Conservation (phyloP, 2,113 vertebrate species). For the Leucosticte australis region DNA sequence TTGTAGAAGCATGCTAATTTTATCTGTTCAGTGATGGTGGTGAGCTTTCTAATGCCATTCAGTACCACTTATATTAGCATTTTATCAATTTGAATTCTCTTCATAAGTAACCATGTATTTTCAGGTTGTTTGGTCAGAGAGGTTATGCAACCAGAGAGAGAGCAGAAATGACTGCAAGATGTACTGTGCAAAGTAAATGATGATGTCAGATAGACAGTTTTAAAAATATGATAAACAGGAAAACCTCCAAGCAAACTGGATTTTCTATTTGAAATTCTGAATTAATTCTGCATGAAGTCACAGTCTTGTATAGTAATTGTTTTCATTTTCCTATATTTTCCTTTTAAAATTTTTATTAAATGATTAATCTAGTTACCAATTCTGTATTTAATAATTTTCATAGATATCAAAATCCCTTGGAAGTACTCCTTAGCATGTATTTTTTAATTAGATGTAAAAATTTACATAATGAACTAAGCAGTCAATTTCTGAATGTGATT, state of each 20-base stretch:
- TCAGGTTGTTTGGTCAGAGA: not conserved
- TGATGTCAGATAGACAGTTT: not conserved
- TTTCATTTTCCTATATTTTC: not conserved
- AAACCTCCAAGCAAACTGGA: not conserved
- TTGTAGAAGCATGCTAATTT: conserved; percentile 40
- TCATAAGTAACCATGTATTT: not conserved
- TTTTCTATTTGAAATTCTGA: conserved; percentile 16
- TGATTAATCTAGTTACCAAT: not conserved
- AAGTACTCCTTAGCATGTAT: not conserved
- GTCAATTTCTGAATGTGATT: not conserved
- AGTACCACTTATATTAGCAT: not conserved
- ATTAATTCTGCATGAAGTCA: not conserved
- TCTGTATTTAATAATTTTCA: not conserved
- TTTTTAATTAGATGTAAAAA: conserved; percentile 27
- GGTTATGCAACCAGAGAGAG: not conserved
- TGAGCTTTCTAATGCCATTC: conserved; percentile 15
- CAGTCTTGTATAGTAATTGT: not conserved
- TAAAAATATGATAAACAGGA: not conserved
- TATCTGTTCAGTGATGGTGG: not conserved
- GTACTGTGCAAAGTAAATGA: not conserved
- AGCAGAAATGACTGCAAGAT: not conserved
- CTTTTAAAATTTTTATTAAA: not conserved
- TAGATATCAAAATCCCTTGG: not conserved
- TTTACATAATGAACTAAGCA: not conserved
- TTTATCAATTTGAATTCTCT: not conserved